Evolutionary conservation across 1,140 invertebrate genomes (phyloP), one percentile per base, ranked within the genome.

Genomic region (Tribolium madens): DNA sequence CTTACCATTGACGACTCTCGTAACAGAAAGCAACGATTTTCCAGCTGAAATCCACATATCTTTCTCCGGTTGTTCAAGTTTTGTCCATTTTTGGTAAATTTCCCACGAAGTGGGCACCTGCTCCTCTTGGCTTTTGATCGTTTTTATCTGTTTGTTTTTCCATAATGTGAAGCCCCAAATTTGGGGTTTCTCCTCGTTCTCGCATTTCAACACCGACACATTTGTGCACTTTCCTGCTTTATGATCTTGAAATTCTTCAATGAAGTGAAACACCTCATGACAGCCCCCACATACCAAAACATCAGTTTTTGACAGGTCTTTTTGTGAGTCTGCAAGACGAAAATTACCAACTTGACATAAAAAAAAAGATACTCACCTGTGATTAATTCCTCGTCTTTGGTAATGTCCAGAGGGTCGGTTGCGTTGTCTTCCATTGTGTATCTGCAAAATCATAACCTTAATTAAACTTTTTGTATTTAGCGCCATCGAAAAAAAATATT

Each of bases 131-230:
- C 76, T 64, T 57, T 47, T 17, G 13, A 77, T 78, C 60, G 78
- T 79, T 76, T 87, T 83, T 5, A 85, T 53, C 75, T 89, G 88
- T 47, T 91, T 89, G 10, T 89, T 88, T 83, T 95, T 95, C 93
- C 93, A 95, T 17, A 95, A 81, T 7, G 94, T 87, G 84, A 94
- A 95, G 50, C 93, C 93, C 93, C 94, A 95, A 1, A 95, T 91
- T 87, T 94, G 92, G 9, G 93, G 91, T 86, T 94, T 94, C 71
- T 90, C 90, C 86, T 94, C 93, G 84, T 91, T 76, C 21, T 81
- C 81, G 52, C 78, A 82, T 33, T 79, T 70, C 10, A 73, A 70
- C 47, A 84, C 14, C 42, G 72, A 52, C 1, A 80, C 87, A 89
- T 78, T 90, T 88, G 50, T 87, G 74, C 92, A 92, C 72, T 89